Percentiles rank a stretch among this genome's conserved stretches.
phyloP scores from a whole-genome alignment of 2,113 vertebrate genomes.

The Choloepus hoffmanni region DNA sequence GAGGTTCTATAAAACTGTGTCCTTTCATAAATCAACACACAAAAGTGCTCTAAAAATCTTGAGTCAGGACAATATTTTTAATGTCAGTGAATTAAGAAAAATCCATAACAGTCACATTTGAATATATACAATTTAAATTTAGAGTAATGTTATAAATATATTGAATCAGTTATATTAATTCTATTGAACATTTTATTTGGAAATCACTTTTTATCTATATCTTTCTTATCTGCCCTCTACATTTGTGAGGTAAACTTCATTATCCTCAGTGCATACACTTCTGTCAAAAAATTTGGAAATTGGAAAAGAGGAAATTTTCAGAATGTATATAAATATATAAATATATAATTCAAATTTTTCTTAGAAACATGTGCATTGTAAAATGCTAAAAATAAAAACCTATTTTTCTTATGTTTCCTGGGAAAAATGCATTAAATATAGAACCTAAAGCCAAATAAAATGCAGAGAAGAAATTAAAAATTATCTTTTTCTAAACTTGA shows the following conservation, averaged over 20 bases:
- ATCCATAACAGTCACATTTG: not conserved
- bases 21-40: constrained; percentile 60
- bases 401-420: not conserved
- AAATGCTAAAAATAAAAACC: not conserved
- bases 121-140: not conserved
- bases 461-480: not conserved
- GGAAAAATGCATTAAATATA: not conserved
- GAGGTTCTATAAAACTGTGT: constrained; percentile 44
- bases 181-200: not conserved
- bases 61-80: not conserved
- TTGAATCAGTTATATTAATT: not conserved
- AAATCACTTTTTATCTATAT: not conserved
- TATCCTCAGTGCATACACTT: not conserved
- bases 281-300: not conserved
- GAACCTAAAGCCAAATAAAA: not conserved
- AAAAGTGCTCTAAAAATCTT: constrained; percentile 60
- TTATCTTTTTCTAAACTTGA: not conserved
- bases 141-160: not conserved
- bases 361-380: not conserved
- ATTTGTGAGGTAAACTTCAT: not conserved
- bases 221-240: not conserved
- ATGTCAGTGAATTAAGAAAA: not conserved
- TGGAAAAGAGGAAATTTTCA: not conserved
- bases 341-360: not conserved
- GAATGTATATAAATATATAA: not conserved